These are phyloP conservation scores for Dendrocincla fuliginosa DNA, from an alignment of 2,797 vertebrate genomes.

Conservation along the genomic window DNA sequence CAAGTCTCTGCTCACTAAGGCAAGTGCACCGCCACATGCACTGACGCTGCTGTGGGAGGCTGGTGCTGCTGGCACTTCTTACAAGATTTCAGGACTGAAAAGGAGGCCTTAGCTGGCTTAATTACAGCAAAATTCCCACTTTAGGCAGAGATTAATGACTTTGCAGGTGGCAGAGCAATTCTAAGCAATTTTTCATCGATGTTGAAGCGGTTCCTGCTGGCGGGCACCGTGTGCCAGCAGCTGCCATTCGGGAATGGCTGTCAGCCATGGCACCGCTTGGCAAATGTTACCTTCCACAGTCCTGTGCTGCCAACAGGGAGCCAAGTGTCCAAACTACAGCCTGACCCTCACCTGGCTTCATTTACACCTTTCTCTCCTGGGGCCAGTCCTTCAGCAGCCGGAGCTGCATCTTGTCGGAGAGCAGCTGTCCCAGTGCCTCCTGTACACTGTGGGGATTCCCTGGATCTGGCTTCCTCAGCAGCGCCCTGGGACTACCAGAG, in stretches of 20 bases:
- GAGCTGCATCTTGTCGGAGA: fast-evolving
- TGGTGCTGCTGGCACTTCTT: not conserved
- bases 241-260: not conserved
- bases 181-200: not conserved
- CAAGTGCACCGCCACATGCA: fast-evolving
- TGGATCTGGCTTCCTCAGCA: not conserved
- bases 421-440: not conserved
- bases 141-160: constrained; percentile 37
- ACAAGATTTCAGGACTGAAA: not conserved
- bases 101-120: not conserved
- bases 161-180: not conserved
- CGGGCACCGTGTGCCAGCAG: not conserved
- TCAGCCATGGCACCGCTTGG: not conserved
- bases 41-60: not conserved
- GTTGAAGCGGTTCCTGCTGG: not conserved
- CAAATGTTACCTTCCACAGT: fast-evolving
- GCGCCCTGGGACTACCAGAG: too few species aligned
- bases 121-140: not conserved
- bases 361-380: not conserved
- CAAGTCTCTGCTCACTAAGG: fast-evolving
- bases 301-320: fast-evolving
- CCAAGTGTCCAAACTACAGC: not conserved
- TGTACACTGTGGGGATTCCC: not conserved
- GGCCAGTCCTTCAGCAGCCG: not conserved
- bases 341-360: not conserved